Evolutionary conservation across 2,888 invertebrate genomes (phyloP).

Genomic region (Koerneria pararmatus): DNA sequence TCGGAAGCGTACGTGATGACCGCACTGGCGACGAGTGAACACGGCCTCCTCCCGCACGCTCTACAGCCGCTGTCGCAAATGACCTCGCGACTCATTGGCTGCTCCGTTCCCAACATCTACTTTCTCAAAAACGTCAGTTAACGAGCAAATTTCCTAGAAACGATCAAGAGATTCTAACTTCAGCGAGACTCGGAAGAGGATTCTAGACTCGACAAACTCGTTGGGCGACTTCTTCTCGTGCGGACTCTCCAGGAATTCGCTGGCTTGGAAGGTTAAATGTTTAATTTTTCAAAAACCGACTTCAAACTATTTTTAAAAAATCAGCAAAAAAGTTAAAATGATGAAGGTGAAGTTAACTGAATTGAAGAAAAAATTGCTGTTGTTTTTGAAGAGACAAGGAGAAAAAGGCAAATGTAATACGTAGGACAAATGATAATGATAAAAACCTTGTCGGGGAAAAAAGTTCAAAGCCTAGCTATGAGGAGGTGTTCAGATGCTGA

Average conservation of each 20-base stretch:
- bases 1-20: slow-evolving; percentile 64
- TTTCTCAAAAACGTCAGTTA: slow-evolving; percentile 62
- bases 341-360: not conserved
- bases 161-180: slow-evolving; percentile 17
- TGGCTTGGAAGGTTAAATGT: not conserved
- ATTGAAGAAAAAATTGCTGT: too few species aligned
- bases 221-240: slow-evolving; percentile 51
- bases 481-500: too few species aligned
- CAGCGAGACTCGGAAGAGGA: slow-evolving; percentile 50
- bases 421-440: too few species aligned
- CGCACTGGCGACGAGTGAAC: slow-evolving; percentile 71
- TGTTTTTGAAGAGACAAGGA: too few species aligned
- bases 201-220: slow-evolving; percentile 39
- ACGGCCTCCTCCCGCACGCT: slow-evolving; percentile 73
- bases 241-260: slow-evolving; percentile 14
- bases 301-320: not conserved
- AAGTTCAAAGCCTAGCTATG: too few species aligned
- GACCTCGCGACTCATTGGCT: slow-evolving; percentile 63
- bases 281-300: not conserved
- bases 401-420: too few species aligned
- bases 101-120: slow-evolving; percentile 67
- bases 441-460: too few species aligned
- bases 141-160: slow-evolving; percentile 21
- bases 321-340: not conserved
- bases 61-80: slow-evolving; percentile 61